Conservation (phyloP, 2,888 invertebrate species). For the Agonopterix alstromeriana region DNA sequence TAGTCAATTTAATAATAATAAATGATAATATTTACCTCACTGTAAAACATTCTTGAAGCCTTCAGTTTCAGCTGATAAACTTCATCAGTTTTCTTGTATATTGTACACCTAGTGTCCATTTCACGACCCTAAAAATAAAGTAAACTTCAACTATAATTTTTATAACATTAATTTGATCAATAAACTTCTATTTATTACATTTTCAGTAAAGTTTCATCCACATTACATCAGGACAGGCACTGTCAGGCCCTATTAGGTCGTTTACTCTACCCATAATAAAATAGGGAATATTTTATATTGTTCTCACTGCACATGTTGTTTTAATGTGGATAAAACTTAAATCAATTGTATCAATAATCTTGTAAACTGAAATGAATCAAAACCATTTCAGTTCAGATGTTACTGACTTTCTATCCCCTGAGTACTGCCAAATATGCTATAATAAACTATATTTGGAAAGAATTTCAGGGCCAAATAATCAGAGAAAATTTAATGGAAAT, state of each 20-base stretch:
- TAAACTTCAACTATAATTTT: neutral
- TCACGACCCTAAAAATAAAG: conserved; percentile 83
- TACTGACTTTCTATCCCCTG: conserved; percentile 41
- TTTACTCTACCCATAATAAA: too few species aligned
- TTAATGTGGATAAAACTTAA: too few species aligned
- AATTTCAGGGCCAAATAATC: conserved; percentile 34
- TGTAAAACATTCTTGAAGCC: conserved; percentile 94
- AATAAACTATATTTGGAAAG: conserved; percentile 36
- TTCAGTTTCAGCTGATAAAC: conserved; percentile 98
- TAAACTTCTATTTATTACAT: too few species aligned
- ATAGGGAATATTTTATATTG: too few species aligned
- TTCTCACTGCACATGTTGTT: too few species aligned
- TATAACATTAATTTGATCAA: neutral
- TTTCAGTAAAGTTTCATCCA: too few species aligned
- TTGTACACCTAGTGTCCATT: conserved; percentile 95
- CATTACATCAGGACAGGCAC: too few species aligned
- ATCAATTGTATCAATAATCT: conserved; percentile 31
- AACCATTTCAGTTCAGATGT: conserved; percentile 29
- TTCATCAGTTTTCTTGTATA: conserved; percentile 99
- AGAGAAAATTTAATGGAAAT: too few species aligned
- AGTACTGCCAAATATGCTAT: conserved; percentile 42
- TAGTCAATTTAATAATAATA: too few species aligned
- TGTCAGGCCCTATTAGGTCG: too few species aligned
- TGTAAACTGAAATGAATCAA: conserved; percentile 32
- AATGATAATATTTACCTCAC: conserved; percentile 74